These are phyloP conservation scores for Zoanthus solanderi DNA, from an alignment of 92 coral and sea anemone genomes.

Conservation along the genomic window DNA sequence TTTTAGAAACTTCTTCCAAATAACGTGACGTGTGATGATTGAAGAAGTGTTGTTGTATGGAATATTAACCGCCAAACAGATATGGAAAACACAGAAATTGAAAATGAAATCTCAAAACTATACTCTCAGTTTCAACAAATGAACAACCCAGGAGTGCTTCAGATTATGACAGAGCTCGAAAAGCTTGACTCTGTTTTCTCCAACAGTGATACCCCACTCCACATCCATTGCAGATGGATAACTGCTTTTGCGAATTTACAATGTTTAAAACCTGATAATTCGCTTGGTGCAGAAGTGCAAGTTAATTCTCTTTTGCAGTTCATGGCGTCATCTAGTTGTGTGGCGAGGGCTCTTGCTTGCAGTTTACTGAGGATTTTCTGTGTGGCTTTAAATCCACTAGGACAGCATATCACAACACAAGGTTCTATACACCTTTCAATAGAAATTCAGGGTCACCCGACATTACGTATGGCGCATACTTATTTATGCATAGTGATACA, in stretches of 20 bases:
- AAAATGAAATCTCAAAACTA: constrained; percentile 66
- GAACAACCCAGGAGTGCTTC: constrained; percentile 68
- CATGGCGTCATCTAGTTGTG: constrained; percentile 75
- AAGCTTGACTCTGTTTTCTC: constrained; percentile 51
- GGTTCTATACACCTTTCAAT: constrained; percentile 44
- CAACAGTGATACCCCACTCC: constrained; percentile 50
- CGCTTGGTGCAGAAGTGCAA: constrained; percentile 85
- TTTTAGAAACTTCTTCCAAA: not conserved
- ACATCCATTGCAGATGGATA: constrained; percentile 75
- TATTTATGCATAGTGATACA: too few relatives aligned
- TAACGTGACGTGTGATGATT: not conserved
- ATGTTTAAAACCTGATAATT: constrained; percentile 78
- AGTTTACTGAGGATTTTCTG: constrained; percentile 86
- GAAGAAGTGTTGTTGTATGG: not conserved
- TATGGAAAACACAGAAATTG: constrained; percentile 17
- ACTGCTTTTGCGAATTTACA: constrained; percentile 87
- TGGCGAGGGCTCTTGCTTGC: constrained; percentile 86
- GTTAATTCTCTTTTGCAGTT: constrained; percentile 87
- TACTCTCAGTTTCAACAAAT: constrained; percentile 56
- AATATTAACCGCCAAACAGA: not conserved
- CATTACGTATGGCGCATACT: too few relatives aligned
- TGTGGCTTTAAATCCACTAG: constrained; percentile 76
- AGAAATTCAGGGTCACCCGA: too few relatives aligned
- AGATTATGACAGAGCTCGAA: constrained; percentile 80
- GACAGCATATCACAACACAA: constrained; percentile 90